phyloP scores from a whole-genome alignment of 1,140 invertebrate species.

The Eupristina koningsbergeri region DNA sequence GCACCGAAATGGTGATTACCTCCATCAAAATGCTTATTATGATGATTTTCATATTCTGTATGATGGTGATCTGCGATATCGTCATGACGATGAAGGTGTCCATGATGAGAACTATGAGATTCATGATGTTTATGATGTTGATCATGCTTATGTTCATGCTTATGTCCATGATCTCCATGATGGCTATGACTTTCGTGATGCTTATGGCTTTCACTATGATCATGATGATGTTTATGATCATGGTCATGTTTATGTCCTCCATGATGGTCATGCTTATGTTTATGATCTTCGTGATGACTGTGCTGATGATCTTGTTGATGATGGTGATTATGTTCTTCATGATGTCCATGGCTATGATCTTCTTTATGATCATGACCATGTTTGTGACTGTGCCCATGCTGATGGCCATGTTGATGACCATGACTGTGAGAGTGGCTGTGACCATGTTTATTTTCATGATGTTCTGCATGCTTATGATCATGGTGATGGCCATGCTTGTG shows the following conservation, averaged over 20 bases:
- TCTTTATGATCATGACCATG: constrained; percentile 42
- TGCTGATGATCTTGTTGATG: constrained; percentile 42
- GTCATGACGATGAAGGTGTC: constrained; percentile 27
- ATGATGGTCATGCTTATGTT: constrained; percentile 40
- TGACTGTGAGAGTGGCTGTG: constrained; percentile 37
- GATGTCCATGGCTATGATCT: constrained; percentile 41
- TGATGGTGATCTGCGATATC: constrained; percentile 37
- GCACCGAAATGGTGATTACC: constrained; percentile 39
- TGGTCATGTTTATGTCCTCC: constrained; percentile 37
- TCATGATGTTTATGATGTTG: constrained; percentile 40
- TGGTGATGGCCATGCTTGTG: constrained; percentile 45
- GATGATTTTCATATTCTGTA: constrained; percentile 9
- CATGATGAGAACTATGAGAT: constrained; percentile 19
- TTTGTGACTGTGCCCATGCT: constrained; percentile 39
- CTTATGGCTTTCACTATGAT: constrained; percentile 39
- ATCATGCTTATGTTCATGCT: constrained; percentile 31
- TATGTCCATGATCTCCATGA: constrained; percentile 32
- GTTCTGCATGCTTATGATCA: constrained; percentile 29
- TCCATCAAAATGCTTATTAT: constrained; percentile 26
- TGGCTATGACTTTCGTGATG: constrained; percentile 39
- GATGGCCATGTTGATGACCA: constrained; percentile 36
- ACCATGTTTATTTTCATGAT: constrained; percentile 37
- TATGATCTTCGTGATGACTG: constrained; percentile 44
- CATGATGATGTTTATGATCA: constrained; percentile 38
- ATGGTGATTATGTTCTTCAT: constrained; percentile 39